Evolutionary conservation across 2,888 invertebrate genomes (phyloP).

Genomic region (Cactoblastis cactorum): DNA sequence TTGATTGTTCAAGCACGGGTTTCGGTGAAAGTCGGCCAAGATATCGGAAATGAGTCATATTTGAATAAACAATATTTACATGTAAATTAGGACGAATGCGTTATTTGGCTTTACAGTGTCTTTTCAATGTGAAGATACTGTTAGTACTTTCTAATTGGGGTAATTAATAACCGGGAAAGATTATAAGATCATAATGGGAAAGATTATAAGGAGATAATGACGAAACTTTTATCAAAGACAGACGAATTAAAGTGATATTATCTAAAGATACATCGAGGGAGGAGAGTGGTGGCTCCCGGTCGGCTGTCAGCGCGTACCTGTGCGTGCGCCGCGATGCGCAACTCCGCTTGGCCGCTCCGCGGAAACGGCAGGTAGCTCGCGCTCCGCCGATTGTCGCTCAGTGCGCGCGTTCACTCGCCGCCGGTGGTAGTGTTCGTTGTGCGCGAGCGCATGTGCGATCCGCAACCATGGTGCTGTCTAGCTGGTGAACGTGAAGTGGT

Average conservation of each 20-base stretch:
- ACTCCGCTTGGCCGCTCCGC: constrained; percentile 68
- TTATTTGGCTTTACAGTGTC: constrained; percentile 41
- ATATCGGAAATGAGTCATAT: constrained; percentile 65
- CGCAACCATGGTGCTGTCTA: constrained; percentile 64
- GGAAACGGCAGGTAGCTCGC: constrained; percentile 69
- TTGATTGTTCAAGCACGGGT: constrained; percentile 58
- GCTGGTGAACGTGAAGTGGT: constrained; percentile 72
- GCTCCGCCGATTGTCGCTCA: constrained; percentile 58
- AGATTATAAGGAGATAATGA: not conserved
- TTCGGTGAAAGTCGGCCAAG: constrained; percentile 66
- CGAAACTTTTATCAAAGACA: no score
- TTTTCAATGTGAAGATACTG: constrained; percentile 29
- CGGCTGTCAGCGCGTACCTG: constrained; percentile 48
- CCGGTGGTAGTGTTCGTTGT: constrained; percentile 72
- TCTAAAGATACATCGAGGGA: constrained; percentile 18
- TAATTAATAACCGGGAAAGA: not conserved
- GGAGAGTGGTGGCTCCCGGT: constrained; percentile 42
- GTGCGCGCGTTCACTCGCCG: constrained; percentile 77
- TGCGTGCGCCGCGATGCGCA: constrained; percentile 74
- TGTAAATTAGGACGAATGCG: constrained; percentile 61
- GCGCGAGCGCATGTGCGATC: constrained; percentile 62
- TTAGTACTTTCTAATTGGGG: constrained; percentile 19
- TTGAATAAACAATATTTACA: constrained; percentile 63
- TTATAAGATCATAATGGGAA: not conserved
- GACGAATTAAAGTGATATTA: not conserved